Evolutionary conservation across 2,113 vertebrate species (phyloP).

Genomic region (Esox niger): DNA sequence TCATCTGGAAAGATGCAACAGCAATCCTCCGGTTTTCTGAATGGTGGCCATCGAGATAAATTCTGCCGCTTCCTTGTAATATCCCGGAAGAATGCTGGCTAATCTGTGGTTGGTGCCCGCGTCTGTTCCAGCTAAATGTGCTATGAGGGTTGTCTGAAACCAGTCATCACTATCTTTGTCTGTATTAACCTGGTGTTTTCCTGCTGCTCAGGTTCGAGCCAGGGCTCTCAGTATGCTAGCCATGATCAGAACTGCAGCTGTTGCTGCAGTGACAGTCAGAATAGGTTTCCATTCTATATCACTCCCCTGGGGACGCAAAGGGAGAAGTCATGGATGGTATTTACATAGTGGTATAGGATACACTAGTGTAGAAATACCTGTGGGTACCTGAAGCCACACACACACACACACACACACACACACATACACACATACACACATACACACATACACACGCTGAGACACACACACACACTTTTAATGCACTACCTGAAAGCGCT

Average conservation of each 20-base stretch:
- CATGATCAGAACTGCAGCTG: slow-evolving; percentile 64
- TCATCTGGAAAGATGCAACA: neutral
- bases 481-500: too few relatives aligned
- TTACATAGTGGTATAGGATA: neutral
- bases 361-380: neutral
- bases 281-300: slow-evolving; percentile 65
- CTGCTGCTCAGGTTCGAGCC: slow-evolving; percentile 59
- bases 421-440: neutral
- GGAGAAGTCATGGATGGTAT: slow-evolving; percentile 21
- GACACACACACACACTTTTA: neutral
- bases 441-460: neutral
- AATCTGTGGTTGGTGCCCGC: slow-evolving; percentile 1
- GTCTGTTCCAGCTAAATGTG: neutral
- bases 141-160: slow-evolving; percentile 32
- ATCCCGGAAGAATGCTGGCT: slow-evolving; percentile 14
- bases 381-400: neutral
- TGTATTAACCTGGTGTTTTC: slow-evolving; percentile 42
- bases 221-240: slow-evolving; percentile 63
- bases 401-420: neutral
- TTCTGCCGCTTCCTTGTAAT: slow-evolving; percentile 18
- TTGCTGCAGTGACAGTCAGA: slow-evolving; percentile 61
- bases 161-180: slow-evolving; percentile 37
- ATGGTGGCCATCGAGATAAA: neutral
- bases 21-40: slow-evolving; percentile 25
- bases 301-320: slow-evolving; percentile 60